These are phyloP conservation scores for Calephelis nemesis DNA, from an alignment of 1,140 invertebrate genomes.

Conservation along the genomic window DNA sequence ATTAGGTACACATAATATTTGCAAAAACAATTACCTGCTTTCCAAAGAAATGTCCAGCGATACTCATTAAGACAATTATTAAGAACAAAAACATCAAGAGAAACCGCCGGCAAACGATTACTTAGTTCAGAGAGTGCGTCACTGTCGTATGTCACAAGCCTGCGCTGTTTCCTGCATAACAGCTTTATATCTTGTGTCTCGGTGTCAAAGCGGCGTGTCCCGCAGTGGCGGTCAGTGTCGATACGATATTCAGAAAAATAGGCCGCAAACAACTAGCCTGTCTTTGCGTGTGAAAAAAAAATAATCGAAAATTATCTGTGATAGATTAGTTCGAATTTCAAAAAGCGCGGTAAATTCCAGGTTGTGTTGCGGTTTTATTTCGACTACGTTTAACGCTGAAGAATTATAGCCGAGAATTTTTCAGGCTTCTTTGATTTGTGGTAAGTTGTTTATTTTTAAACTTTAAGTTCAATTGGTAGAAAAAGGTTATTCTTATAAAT, in stretches of 20 bases:
- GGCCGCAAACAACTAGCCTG: conserved; percentile 39
- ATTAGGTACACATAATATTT: background rate
- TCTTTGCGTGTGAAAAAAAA: conserved; percentile 43
- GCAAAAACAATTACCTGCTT: background rate
- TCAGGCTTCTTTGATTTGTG: conserved; percentile 9
- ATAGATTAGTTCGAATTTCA: conserved; percentile 54
- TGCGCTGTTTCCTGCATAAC: conserved; percentile 43
- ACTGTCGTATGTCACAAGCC: conserved; percentile 37
- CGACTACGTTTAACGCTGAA: conserved; percentile 8
- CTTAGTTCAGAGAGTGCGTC: conserved; percentile 29
- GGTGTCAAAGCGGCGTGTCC: conserved; percentile 20
- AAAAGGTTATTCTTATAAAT: too few species aligned
- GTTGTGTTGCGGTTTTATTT: conserved; percentile 29
- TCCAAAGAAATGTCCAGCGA: background rate
- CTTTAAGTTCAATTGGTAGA: too few species aligned
- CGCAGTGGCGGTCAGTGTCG: conserved; percentile 42
- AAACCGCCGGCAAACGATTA: conserved; percentile 6
- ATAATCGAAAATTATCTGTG: conserved; percentile 49
- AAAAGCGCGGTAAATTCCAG: conserved; percentile 30
- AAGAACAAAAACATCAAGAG: conserved; percentile 2
- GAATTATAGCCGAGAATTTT: background rate
- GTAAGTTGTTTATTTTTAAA: background rate
- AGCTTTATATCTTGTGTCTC: conserved; percentile 36
- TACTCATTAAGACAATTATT: background rate
- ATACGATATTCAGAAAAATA: conserved; percentile 53